Conservation (phyloP, 1,140 invertebrate genomes). For the Antheraea pernyi region DNA sequence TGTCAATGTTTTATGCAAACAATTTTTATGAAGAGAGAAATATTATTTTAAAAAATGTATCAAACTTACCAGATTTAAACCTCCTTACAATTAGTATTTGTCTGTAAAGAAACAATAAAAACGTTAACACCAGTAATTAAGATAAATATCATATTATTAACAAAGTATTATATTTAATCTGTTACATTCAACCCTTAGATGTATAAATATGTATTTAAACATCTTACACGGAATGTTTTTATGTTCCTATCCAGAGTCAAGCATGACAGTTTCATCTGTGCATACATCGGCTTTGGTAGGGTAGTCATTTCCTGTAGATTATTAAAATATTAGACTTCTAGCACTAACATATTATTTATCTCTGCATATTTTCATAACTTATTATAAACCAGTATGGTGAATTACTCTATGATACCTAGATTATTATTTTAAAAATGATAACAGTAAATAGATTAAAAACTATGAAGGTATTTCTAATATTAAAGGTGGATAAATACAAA, state of each 20-base stretch:
- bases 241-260: slow-evolving; percentile 76
- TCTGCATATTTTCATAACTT: too few relatives aligned
- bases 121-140: not conserved
- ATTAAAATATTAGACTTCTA: not conserved
- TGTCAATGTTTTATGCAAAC: too few relatives aligned
- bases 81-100: not conserved
- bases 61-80: not conserved
- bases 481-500: too few relatives aligned
- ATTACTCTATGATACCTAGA: too few relatives aligned
- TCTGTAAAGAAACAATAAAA: slow-evolving; percentile 3
- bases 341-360: not conserved
- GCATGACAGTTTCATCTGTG: slow-evolving; percentile 47
- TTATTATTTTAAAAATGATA: not conserved
- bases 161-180: not conserved
- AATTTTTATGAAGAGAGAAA: not conserved
- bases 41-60: not conserved
- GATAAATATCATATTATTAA: not conserved
- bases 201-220: slow-evolving; percentile 44
- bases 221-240: slow-evolving; percentile 68
- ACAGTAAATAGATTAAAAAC: too few relatives aligned
- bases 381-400: too few relatives aligned
- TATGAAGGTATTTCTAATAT: too few relatives aligned
- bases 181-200: slow-evolving; percentile 50
- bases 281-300: slow-evolving; percentile 75
- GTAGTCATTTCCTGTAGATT: slow-evolving; percentile 22